Base-by-base conservation (phyloP, 2,113 vertebrate genomes). In the Chunga burmeisteri region DNA sequence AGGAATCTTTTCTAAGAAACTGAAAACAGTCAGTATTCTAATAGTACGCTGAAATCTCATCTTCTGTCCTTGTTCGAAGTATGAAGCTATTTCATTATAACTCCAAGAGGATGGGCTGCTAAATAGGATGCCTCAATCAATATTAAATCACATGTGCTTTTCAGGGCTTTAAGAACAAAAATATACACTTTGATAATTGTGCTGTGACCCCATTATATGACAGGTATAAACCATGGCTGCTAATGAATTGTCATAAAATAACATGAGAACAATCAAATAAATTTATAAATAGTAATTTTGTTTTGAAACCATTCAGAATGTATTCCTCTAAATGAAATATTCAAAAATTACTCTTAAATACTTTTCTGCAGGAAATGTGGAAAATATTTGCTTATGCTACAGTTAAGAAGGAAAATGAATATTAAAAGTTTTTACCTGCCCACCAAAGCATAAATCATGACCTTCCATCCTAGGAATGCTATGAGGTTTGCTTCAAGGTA, bases 121-220 rank as follows among this genome's bases (percentile, higher is more conserved):
- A 96, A 95, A 96, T 87, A 85, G 49, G 53, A 75, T 90, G 73
- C 66, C 44, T 94, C 81, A 63, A 72, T 95, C 94, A 91, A 91
- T 91, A 94, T 81, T 94, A 94, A 96, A 93, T 95, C 94, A 91
- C 68, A 91, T 55, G 65, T 80, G 32, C 59, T 86, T 92, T 79
- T 84, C 63, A 62, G 86, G 40, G 73, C 34, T 89, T 77, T 82
- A 87, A 81, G 78, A 86, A 87, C 36, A 75, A 91, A 94, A 96
- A 95, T 79, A 94, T 5, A 82, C 61, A 36, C 87, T 93, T 96
- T 94, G 84, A 89, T 95, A 96, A 75, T 89, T 80, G 66, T 6
- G 10, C 53, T 87, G 70, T 93, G 94, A 85, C 93, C 84, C 73
- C 78, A 15, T 95, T 96, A 77, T 44, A 68, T 87, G 89, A 93